Percentiles rank a stretch among this genome's conserved stretches.
These are phyloP conservation scores for Nanorana parkeri DNA, from an alignment of 2,113 vertebrate genomes.

Conservation along the genomic window DNA sequence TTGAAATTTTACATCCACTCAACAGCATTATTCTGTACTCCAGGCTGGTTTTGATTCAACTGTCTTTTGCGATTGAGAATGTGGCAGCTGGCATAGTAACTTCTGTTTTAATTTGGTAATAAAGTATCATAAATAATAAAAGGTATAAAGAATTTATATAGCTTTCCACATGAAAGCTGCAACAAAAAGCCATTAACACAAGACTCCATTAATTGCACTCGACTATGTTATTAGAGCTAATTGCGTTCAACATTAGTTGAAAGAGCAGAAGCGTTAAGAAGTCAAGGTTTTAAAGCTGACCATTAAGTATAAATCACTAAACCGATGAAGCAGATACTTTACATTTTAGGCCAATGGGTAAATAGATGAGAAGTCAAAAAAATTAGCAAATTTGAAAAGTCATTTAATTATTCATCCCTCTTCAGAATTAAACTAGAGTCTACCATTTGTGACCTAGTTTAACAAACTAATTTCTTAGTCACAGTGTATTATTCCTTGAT, in stretches of 20 bases:
- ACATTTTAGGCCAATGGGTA: conserved; percentile 23
- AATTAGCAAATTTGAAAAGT: conserved; percentile 19
- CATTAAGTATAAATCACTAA: conserved; percentile 56
- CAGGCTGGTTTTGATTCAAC: conserved; percentile 25
- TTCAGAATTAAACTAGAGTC: not conserved
- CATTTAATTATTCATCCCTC: conserved; percentile 16
- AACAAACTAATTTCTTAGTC: conserved; percentile 18
- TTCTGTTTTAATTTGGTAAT: conserved; percentile 52
- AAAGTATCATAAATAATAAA: conserved; percentile 58
- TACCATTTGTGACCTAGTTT: conserved; percentile 30
- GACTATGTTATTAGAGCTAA: conserved; percentile 57
- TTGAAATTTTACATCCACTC: conserved; percentile 21
- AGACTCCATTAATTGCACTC: conserved; percentile 54
- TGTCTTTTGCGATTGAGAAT: conserved; percentile 29
- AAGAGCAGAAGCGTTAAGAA: conserved; percentile 56
- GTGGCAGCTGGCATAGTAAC: conserved; percentile 37
- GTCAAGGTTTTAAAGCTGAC: conserved; percentile 54
- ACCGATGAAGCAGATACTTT: conserved; percentile 44
- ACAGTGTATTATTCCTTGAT: not conserved
- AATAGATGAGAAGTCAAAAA: conserved; percentile 25
- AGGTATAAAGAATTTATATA: conserved; percentile 52
- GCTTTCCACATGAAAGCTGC: conserved; percentile 55
- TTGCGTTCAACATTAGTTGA: conserved; percentile 53
- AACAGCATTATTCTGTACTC: conserved; percentile 20
- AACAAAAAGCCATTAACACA: conserved; percentile 55